These are phyloP conservation scores for Sebastes fasciatus DNA, from an alignment of 2,113 vertebrate genomes.

Conservation along the genomic window DNA sequence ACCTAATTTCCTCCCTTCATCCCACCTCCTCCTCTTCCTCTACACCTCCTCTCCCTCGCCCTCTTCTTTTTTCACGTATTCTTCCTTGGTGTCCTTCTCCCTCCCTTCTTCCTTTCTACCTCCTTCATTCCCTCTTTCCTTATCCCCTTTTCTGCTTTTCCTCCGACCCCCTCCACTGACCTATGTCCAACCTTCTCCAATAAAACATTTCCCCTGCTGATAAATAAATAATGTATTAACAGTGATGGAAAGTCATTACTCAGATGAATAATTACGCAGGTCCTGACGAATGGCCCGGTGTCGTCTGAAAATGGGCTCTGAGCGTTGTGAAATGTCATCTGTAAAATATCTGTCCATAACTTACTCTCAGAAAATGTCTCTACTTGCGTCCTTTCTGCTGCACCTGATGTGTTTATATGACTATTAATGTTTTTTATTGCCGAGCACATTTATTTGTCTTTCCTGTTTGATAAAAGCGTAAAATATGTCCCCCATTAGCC, in stretches of 20 bases:
- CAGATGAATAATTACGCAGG: slow-evolving; percentile 1
- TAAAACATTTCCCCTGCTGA: background rate
- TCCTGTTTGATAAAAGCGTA: slow-evolving; percentile 20
- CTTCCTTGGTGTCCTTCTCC: background rate
- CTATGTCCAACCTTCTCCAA: background rate
- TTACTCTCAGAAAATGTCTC: slow-evolving; percentile 2
- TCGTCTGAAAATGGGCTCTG: slow-evolving; percentile 8
- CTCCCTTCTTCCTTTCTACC: background rate
- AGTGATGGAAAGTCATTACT: background rate
- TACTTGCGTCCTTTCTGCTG: background rate
- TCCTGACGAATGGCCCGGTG: slow-evolving; percentile 3
- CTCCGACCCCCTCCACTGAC: background rate
- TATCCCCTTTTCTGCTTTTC: background rate
- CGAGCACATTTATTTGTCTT: slow-evolving; percentile 15
- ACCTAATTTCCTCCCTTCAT: slow-evolving; percentile 37
- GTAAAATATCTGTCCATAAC: slow-evolving; percentile 28
- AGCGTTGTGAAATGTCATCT: slow-evolving; percentile 8
- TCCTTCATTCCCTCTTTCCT: background rate
- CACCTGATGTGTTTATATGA: slow-evolving; percentile 4
- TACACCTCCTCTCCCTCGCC: background rate
- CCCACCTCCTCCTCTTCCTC: background rate
- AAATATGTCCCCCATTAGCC: slow-evolving; percentile 31
- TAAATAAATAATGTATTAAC: background rate
- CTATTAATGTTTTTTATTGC: background rate
- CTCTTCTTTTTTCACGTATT: slow-evolving; percentile 1